These are phyloP conservation scores for Pseudocheirus occidentalis DNA, from an alignment of 2,797 vertebrate genomes.

Conservation along the genomic window DNA sequence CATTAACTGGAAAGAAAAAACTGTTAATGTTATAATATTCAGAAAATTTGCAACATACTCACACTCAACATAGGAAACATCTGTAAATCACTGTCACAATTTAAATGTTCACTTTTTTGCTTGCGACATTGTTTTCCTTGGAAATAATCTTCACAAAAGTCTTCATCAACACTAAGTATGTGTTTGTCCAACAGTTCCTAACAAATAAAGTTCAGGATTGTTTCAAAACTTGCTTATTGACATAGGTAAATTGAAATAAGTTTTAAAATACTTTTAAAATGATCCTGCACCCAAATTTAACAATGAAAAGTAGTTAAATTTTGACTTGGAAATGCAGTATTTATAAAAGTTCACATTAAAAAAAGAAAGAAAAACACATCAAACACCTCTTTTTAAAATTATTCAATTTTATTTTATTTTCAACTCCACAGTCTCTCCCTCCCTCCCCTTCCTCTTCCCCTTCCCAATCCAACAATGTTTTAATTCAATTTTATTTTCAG, in stretches of 20 bases:
- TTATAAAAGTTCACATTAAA: background rate
- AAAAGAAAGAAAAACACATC: background rate
- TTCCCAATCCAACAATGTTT: background rate
- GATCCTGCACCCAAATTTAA: background rate
- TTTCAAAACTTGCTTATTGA: background rate
- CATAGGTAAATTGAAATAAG: background rate
- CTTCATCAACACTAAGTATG: conserved; percentile 71
- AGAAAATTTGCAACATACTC: conserved; percentile 64
- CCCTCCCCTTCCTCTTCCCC: background rate
- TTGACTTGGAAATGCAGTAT: background rate
- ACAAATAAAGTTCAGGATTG: conserved; percentile 52
- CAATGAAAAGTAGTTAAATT: background rate
- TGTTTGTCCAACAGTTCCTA: conserved; percentile 88
- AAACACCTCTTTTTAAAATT: background rate
- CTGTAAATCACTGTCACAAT: conserved; percentile 81
- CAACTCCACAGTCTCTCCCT: background rate
- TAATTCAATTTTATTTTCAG: background rate
- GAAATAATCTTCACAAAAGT: conserved; percentile 69
- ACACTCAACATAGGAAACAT: conserved; percentile 87
- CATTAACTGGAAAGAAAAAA: conserved; percentile 17
- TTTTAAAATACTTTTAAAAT: background rate
- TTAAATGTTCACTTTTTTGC: conserved; percentile 81
- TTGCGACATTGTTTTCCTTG: conserved; percentile 82
- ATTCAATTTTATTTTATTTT: background rate
- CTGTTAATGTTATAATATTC: background rate